phyloP scores from a whole-genome alignment of 1,140 invertebrate species.

The Drosophila nikananu region DNA sequence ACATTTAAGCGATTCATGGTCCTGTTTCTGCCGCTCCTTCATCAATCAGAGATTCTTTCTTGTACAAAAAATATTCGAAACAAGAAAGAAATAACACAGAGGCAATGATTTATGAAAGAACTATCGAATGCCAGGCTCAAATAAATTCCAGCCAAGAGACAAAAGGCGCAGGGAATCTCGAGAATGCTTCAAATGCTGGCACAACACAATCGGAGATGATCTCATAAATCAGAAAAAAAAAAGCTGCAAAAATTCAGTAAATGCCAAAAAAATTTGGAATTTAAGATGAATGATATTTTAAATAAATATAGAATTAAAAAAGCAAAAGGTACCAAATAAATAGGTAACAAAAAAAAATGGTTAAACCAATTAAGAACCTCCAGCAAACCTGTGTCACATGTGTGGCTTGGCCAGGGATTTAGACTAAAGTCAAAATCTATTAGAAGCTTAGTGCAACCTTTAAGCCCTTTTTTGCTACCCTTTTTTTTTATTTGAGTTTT shows the following conservation, averaged over 20 bases:
- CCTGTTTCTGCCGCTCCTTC: conserved; percentile 3
- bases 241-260: not conserved
- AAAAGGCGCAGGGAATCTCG: not conserved
- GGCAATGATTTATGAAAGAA: conserved; percentile 44
- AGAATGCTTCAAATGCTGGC: conserved; percentile 12
- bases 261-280: not conserved
- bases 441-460: not conserved
- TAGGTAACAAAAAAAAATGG: not conserved
- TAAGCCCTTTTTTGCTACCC: not conserved
- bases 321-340: not conserved
- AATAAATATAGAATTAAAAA: not conserved
- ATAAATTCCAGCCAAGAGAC: conserved; percentile 21
- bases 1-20: conserved; percentile 59
- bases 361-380: not conserved
- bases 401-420: not conserved
- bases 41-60: conserved; percentile 59
- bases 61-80: not conserved
- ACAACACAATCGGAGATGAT: conserved; percentile 24
- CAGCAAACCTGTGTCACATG: not conserved
- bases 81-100: not conserved
- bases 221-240: conserved; percentile 21
- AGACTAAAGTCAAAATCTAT: not conserved
- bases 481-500: not conserved
- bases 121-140: conserved; percentile 20
- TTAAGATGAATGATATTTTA: not conserved